Conservation (phyloP, 2,113 vertebrate species). For the Gila orcuttii region DNA sequence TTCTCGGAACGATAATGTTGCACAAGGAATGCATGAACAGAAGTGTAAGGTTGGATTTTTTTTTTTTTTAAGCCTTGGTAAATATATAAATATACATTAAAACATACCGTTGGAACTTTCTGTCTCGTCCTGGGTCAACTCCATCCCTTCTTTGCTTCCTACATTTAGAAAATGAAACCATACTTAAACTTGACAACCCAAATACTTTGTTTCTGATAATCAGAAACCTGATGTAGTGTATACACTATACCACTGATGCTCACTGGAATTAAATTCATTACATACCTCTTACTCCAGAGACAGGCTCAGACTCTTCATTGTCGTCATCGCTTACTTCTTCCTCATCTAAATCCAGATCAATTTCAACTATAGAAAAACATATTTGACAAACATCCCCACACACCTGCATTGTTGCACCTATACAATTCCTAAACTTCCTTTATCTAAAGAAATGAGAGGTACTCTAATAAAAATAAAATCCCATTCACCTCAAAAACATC, state of each 20-base stretch:
- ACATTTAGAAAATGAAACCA: not conserved
- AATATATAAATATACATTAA: not conserved
- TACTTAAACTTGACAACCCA: not conserved
- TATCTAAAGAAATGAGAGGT: not conserved
- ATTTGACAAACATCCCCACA: not conserved
- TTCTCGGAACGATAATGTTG: too few relatives aligned
- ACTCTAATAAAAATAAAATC: not conserved
- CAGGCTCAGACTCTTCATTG: constrained; percentile 25
- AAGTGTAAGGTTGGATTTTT: too few relatives aligned
- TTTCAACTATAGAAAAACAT: not conserved
- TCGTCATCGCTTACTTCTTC: not conserved
- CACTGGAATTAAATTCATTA: too few relatives aligned
- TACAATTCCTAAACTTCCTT: not conserved
- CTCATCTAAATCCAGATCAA: not conserved
- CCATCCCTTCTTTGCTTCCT: not conserved
- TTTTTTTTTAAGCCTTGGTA: too few relatives aligned
- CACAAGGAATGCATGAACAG: too few relatives aligned
- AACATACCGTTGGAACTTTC: not conserved
- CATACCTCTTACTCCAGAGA: not conserved
- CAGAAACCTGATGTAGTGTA: too few relatives aligned
- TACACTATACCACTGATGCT: too few relatives aligned
- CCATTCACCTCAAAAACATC: too few relatives aligned
- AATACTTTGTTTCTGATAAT: not conserved
- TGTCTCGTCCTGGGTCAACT: not conserved
- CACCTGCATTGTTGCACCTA: not conserved